Evolutionary conservation across 2,797 vertebrate genomes (phyloP).

Genomic region (Smutsia temminckii): DNA sequence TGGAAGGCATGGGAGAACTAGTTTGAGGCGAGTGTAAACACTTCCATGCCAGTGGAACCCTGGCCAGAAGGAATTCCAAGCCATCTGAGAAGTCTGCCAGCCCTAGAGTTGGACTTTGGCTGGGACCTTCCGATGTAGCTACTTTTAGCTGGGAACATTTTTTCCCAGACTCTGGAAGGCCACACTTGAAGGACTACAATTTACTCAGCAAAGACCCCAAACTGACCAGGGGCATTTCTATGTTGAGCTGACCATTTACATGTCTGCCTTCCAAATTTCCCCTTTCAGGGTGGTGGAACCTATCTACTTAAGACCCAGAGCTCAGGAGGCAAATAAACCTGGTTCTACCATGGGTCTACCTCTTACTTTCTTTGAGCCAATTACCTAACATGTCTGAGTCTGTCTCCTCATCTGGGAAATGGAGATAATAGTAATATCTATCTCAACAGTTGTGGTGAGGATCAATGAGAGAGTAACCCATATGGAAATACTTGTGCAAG

Average conservation of each 20-base stretch:
- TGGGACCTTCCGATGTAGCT: slow-evolving; percentile 83
- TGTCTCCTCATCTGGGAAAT: not conserved
- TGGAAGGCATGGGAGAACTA: slow-evolving; percentile 76
- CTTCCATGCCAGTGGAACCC: slow-evolving; percentile 73
- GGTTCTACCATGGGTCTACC: not conserved
- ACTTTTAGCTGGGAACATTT: slow-evolving; percentile 86
- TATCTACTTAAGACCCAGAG: not conserved
- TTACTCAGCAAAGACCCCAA: slow-evolving; percentile 40
- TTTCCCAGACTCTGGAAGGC: slow-evolving; percentile 80
- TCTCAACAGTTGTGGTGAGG: not conserved
- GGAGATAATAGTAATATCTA: not conserved
- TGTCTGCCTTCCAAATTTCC: not conserved
- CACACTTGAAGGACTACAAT: slow-evolving; percentile 60
- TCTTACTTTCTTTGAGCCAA: not conserved
- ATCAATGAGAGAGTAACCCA: not conserved
- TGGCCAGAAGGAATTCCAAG: slow-evolving; percentile 72
- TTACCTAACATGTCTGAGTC: not conserved
- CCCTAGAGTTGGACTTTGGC: slow-evolving; percentile 80
- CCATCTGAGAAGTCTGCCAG: slow-evolving; percentile 74
- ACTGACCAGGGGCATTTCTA: not conserved
- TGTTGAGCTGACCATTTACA: not conserved
- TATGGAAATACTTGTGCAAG: not conserved
- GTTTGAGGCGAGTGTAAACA: slow-evolving; percentile 74
- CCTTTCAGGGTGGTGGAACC: not conserved
- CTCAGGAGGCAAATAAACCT: not conserved